phyloP scores from a whole-genome alignment of 2,113 vertebrate species.

The Hypocryptadius cinnamomeus region DNA sequence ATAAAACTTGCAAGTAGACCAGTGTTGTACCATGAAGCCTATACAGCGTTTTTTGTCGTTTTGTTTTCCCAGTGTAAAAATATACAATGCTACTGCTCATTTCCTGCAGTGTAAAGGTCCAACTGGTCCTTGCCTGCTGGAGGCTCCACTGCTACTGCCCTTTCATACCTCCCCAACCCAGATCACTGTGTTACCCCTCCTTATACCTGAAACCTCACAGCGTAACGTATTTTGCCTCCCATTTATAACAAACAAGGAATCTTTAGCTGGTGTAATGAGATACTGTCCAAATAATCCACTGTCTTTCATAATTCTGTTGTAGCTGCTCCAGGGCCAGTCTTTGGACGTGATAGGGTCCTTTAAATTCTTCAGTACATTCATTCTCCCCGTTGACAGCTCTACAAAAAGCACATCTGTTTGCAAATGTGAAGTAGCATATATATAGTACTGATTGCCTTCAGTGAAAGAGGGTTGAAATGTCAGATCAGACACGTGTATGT shows the following conservation, averaged over 20 bases:
- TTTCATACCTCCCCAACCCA: constrained; percentile 97
- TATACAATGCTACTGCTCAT: constrained; percentile 68
- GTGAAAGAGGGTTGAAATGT: constrained; percentile 89
- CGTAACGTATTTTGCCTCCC: constrained; percentile 82
- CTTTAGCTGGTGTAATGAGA: constrained; percentile 82
- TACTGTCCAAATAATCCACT: constrained; percentile 93
- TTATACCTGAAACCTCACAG: constrained; percentile 90
- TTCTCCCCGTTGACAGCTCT: constrained; percentile 81
- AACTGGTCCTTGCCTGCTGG: neutral
- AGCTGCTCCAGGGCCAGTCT: constrained; percentile 80
- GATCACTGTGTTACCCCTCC: constrained; percentile 82
- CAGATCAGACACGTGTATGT: constrained; percentile 75
- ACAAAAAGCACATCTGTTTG: constrained; percentile 82
- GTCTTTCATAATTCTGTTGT: constrained; percentile 82
- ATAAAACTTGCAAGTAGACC: constrained; percentile 74
- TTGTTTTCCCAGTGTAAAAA: constrained; percentile 72
- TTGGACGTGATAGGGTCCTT: constrained; percentile 76
- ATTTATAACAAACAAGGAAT: constrained; percentile 87
- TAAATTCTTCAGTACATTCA: constrained; percentile 75
- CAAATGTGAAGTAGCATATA: constrained; percentile 77
- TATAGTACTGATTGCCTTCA: constrained; percentile 78
- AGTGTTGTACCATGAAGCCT: constrained; percentile 73
- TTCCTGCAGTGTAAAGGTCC: constrained; percentile 50
- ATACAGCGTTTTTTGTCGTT: constrained; percentile 47
- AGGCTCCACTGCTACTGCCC: constrained; percentile 12